Conservation (phyloP, 2,888 invertebrate genomes). For the Xestobium rufovillosum region DNA sequence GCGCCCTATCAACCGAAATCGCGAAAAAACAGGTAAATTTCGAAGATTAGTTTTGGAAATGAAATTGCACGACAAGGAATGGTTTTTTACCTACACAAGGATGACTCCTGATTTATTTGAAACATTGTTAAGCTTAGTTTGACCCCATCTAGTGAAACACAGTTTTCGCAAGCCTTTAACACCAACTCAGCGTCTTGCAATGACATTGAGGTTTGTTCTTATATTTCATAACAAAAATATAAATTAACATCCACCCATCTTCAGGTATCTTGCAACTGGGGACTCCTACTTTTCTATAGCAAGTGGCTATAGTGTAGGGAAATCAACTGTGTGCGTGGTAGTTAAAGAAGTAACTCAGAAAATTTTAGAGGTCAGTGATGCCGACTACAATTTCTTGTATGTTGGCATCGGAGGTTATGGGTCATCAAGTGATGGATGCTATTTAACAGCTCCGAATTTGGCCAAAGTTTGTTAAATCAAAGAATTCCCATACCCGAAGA, state of each 20-base stretch:
- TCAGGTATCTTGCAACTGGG: conserved; percentile 5
- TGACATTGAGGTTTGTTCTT: background rate
- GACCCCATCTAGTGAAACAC: background rate
- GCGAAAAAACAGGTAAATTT: no score
- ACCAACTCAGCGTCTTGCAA: background rate
- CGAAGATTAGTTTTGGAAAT: no score
- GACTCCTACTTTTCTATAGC: conserved; percentile 8
- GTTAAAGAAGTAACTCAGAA: conserved; percentile 7
- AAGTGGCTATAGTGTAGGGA: conserved; percentile 7
- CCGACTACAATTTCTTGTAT: background rate
- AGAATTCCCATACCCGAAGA: background rate
- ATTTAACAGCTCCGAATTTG: conserved; percentile 4
- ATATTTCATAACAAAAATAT: background rate
- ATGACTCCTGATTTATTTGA: background rate
- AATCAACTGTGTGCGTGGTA: conserved; percentile 6
- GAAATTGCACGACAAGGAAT: no score
- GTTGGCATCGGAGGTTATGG: conserved; percentile 3
- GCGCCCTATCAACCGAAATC: no score
- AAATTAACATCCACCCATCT: background rate
- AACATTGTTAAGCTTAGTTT: background rate
- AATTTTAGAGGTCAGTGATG: conserved; percentile 7
- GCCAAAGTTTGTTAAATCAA: background rate
- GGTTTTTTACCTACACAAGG: no score
- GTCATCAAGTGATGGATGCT: background rate
- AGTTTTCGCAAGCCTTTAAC: background rate